phyloP scores from a whole-genome alignment of 2,797 vertebrate genomes.

The Gambusia yucatana region DNA sequence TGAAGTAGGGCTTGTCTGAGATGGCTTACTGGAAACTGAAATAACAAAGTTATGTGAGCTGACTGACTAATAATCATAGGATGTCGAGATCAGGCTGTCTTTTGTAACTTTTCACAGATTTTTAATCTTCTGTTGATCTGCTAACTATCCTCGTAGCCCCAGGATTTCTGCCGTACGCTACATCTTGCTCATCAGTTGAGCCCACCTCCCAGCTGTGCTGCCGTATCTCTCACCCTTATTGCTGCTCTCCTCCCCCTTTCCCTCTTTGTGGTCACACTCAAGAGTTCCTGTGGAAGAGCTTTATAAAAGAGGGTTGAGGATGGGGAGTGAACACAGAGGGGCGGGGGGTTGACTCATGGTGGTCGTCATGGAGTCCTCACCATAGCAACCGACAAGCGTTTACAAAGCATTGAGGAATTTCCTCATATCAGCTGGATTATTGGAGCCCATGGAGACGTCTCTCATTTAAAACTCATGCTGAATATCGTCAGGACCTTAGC shows the following conservation, averaged over 20 bases:
- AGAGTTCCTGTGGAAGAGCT: conserved; percentile 81
- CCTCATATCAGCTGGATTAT: conserved; percentile 90
- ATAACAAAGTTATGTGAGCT: conserved; percentile 10
- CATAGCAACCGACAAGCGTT: conserved; percentile 88
- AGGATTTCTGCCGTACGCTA: conserved; percentile 45
- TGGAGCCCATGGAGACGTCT: conserved; percentile 80
- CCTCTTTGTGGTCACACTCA: conserved; percentile 62
- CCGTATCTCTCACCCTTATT: conserved; percentile 49
- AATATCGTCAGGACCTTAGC: conserved; percentile 75
- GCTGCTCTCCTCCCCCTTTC: conserved; percentile 56
- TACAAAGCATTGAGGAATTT: conserved; percentile 90
- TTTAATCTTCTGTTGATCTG: conserved; percentile 17
- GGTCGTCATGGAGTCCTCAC: conserved; percentile 85
- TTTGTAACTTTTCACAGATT: conserved; percentile 29
- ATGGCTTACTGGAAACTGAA: conserved; percentile 28
- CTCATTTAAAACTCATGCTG: conserved; percentile 77
- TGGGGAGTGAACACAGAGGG: conserved; percentile 32
- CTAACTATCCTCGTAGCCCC: conserved; percentile 42
- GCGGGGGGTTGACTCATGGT: conserved; percentile 72
- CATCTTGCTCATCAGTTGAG: conserved; percentile 52
- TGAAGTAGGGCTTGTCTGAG: conserved; percentile 9
- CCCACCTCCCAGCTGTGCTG: conserved; percentile 41
- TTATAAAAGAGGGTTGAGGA: conserved; percentile 63
- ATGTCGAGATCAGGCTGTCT: conserved; percentile 41
- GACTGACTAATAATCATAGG: conserved; percentile 26